A percentile compares a stretch with the other conserved stretches of the same genome.
These are phyloP conservation scores for Drosophila ohnishii DNA, from an alignment of 1,140 invertebrate genomes.

Conservation along the genomic window DNA sequence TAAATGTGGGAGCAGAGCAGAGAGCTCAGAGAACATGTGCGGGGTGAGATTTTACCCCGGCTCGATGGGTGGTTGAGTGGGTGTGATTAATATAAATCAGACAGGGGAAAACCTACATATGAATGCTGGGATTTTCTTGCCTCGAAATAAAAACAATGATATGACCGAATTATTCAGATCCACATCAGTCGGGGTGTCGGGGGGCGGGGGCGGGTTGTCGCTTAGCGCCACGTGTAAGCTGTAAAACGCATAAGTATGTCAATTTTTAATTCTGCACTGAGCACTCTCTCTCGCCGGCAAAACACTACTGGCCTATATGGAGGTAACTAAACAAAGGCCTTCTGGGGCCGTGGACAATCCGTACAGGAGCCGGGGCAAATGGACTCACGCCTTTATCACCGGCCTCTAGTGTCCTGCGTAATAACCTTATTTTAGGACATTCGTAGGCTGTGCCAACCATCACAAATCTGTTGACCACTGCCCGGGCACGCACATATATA, in stretches of 20 bases:
- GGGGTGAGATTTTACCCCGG: background rate
- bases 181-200: constrained; percentile 23
- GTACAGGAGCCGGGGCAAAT: constrained; percentile 22
- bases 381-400: constrained; percentile 36
- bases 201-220: constrained; percentile 5
- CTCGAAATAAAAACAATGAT: constrained; percentile 25
- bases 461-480: constrained; percentile 75
- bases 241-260: constrained; percentile 67
- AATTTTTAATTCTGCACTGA: constrained; percentile 66
- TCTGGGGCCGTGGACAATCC: constrained; percentile 19
- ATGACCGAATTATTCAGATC: constrained; percentile 7
- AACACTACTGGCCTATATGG: constrained; percentile 70
- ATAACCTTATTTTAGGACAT: constrained; percentile 68
- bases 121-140: constrained; percentile 2
- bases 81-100: constrained; percentile 27
- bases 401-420: constrained; percentile 45
- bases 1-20: constrained; percentile 14
- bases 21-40: background rate
- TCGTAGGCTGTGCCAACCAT: constrained; percentile 67
- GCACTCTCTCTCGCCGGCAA: constrained; percentile 53
- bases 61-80: background rate
- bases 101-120: background rate
- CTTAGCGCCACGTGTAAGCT: constrained; percentile 67
- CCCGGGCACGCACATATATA: constrained; percentile 47
- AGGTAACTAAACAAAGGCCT: constrained; percentile 75